phyloP scores from a whole-genome alignment of 2,797 vertebrate genomes.

The Lacerta bilineata region DNA sequence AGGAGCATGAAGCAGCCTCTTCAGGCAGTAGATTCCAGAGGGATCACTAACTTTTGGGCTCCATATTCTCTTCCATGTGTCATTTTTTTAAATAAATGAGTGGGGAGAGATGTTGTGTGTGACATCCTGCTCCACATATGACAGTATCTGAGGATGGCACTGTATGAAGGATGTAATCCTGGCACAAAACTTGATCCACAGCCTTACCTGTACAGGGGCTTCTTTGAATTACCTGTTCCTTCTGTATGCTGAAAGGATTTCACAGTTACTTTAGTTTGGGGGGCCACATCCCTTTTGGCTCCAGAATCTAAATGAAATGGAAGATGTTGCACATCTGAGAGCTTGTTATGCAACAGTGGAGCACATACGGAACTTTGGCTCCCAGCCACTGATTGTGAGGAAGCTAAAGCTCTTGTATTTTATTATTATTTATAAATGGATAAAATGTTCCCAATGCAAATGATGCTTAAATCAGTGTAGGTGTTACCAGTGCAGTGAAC shows the following conservation, averaged over 20 bases:
- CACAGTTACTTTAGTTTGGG: neutral
- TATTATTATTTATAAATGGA: neutral
- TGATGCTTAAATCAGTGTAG: conserved; percentile 16
- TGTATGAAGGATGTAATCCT: neutral
- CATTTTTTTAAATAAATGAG: neutral
- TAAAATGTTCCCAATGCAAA: neutral
- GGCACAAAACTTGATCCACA: neutral
- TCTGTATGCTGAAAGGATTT: neutral
- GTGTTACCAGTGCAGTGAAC: neutral
- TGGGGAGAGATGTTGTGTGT: neutral
- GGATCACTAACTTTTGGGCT: neutral
- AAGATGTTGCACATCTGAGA: neutral
- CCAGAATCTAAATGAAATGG: neutral
- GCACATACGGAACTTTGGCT: neutral
- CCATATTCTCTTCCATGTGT: neutral
- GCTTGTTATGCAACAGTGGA: neutral
- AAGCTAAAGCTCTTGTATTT: neutral
- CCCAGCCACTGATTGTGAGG: neutral
- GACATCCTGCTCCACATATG: neutral
- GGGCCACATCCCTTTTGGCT: neutral
- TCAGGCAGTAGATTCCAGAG: neutral
- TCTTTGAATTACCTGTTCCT: neutral
- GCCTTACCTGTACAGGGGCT: neutral
- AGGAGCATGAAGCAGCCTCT: no score
- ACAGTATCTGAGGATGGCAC: neutral